Evolutionary conservation across 1,140 invertebrate species (phyloP).

Genomic region (Heliconius himera): DNA sequence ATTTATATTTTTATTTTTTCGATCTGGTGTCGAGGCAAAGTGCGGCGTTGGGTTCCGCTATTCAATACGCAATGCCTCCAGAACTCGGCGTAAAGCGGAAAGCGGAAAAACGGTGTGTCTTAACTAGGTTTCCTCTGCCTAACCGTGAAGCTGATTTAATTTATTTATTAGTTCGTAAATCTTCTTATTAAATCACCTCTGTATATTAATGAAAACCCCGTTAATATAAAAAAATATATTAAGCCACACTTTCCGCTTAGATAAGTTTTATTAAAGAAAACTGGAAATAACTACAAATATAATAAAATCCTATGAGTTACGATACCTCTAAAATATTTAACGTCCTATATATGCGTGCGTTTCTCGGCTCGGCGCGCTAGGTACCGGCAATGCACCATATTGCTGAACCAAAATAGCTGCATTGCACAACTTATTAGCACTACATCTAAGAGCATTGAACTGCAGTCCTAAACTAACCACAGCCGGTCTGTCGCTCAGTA

Average conservation of each 20-base stretch:
- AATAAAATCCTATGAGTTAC: not conserved
- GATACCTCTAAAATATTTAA: constrained; percentile 10
- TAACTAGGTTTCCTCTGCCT: too few relatives aligned
- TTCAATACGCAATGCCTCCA: too few relatives aligned
- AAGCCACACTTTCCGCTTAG: not conserved
- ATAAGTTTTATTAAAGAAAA: not conserved
- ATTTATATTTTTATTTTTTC: too few relatives aligned
- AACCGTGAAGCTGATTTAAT: too few relatives aligned
- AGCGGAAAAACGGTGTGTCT: too few relatives aligned
- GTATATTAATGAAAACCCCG: too few relatives aligned
- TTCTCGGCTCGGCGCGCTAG: constrained; percentile 11
- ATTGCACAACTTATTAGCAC: constrained; percentile 79
- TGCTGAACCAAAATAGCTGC: constrained; percentile 71
- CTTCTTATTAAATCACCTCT: too few relatives aligned
- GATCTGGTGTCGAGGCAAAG: too few relatives aligned
- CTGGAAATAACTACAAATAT: not conserved
- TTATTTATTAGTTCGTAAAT: too few relatives aligned
- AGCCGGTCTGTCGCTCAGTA: constrained; percentile 67
- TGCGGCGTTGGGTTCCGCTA: too few relatives aligned
- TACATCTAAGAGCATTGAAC: constrained; percentile 77
- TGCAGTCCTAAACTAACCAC: constrained; percentile 63
- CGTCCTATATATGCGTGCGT: constrained; percentile 46
- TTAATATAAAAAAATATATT: not conserved
- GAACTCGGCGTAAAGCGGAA: too few relatives aligned
- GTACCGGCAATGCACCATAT: constrained; percentile 55